Base-by-base conservation (phyloP, 1,140 invertebrate genomes). In the Sitodiplosis mosellana region DNA sequence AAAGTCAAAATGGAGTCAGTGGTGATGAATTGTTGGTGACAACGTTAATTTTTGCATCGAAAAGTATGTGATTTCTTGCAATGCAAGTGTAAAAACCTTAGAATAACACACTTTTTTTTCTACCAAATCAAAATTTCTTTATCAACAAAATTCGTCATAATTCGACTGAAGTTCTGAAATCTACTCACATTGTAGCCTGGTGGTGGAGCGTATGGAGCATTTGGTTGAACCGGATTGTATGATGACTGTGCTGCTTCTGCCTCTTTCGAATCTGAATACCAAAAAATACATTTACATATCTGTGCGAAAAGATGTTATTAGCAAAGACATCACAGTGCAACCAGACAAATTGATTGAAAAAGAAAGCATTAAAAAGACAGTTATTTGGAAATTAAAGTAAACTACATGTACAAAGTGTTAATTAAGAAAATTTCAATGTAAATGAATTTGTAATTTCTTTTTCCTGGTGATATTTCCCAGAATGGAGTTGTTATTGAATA, bases 241-340 rank as follows among this genome's bases (percentile, higher is more conserved):
- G 83, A 87, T 65, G 78, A 85, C 61, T 79, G 81, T 41, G 84
- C 83, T 55, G 86, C 86, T 69, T 90, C 87, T 18, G 78, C 77
- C 55, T 86, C 86, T 69, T 90, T 89, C 40, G 81, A 79, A 76
- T 86, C 81, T 81, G 67, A 52, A 55, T 37, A 50, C 1, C 40
- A 52, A 10, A n/a, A 27, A 49, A 19, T n/a, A 47, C 11, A 43
- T 22, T n/a, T 7, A n/a, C 17, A 38, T 38, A 4, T n/a, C 17
- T 38, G 14, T 4, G 4, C 36, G 14, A 14, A 38, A 38, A 17
- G 12, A 38, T 38, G 36, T 38, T 12, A 19, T 33, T 20, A 12
- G 19, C 38, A 49, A 48, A 33, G 42, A 45, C 45, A 47, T 47
- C 49, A 18, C 14, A 22, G 22, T 43, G 48, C 36, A 40, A 5